Conservation (phyloP, 2,113 vertebrate genomes). For the Rattus rattus region DNA sequence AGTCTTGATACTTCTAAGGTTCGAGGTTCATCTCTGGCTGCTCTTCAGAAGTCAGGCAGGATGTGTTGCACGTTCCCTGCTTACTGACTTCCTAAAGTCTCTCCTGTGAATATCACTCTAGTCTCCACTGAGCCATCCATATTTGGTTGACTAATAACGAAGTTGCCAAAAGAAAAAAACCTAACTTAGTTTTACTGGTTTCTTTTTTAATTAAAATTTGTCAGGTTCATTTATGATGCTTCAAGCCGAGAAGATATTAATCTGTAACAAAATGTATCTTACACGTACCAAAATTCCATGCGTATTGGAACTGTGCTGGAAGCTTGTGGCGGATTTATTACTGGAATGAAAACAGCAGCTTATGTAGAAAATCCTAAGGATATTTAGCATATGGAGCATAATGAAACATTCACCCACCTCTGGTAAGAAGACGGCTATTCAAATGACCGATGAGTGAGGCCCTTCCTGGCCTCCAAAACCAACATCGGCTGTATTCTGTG, state of each 20-base stretch:
- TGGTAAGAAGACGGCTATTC: constrained; percentile 44
- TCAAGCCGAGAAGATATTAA: constrained; percentile 30
- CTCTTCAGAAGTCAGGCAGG: not conserved
- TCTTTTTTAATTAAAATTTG: constrained; percentile 35
- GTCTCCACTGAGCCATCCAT: not conserved
- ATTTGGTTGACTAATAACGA: constrained; percentile 54
- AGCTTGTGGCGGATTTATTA: constrained; percentile 53
- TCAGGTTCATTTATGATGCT: constrained; percentile 39
- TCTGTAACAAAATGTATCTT: not conserved
- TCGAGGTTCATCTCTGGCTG: not conserved
- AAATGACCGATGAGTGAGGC: not conserved
- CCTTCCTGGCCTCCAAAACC: constrained; percentile 37
- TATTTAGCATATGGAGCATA: constrained; percentile 19
- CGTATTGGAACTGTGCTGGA: not conserved
- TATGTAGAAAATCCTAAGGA: not conserved
- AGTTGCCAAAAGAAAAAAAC: constrained; percentile 2
- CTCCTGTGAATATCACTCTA: constrained; percentile 41
- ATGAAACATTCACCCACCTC: constrained; percentile 42
- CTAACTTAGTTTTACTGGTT: not conserved
- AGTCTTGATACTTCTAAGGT: not conserved
- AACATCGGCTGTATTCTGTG: not conserved
- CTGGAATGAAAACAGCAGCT: constrained; percentile 51
- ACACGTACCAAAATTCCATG: not conserved
- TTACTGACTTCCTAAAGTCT: constrained; percentile 49
- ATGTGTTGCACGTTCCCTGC: not conserved